Base-by-base conservation (phyloP, 2,888 invertebrate species). In the Stenichneumon culpator region DNA sequence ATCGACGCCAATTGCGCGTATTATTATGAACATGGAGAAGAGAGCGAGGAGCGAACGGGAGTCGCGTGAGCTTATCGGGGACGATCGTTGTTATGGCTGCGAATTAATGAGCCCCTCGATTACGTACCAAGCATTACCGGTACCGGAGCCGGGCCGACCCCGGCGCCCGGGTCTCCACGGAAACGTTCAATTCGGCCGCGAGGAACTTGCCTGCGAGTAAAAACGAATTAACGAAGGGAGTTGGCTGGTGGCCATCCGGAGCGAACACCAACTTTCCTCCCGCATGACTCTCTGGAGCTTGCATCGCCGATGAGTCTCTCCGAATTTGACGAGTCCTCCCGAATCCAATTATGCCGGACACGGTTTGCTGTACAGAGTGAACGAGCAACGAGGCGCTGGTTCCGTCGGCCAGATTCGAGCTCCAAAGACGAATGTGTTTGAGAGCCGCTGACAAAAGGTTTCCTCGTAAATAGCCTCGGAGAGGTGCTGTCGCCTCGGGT, bases 381-480 rank as follows among this genome's bases (percentile, higher is more conserved):
- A 50, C 16, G 47, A 47, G 47, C 11, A 14, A 11, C 14, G 50
- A 50, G 14, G 5, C 22, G 14, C 28, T 60, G 1, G 14, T 28
- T 28, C 28, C 28, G 16, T 25, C 60, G 16, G 1, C 5, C 5
- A 16, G 32, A 32, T 32, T 3, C 1, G 7, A 28, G 16, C 36
- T 54, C 19, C 14, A 19, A 5, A 9, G 32, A 39, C n/a, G 32
- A 73, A 36, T 44, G 44, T 6, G 39, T 60, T 69, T 63, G 75
- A 74, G 69, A 77, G n/a, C 44, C 77, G 65, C 82, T 77, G 82
- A 54, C 54, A 70, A 54, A 57, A 82, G 22, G 65, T 70, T 75
- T 63, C 69, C 69, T 50, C 44, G 77, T 67, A 72, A 82, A 77
- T 82, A 54, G 77, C 75, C 22, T 57, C 47, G 22, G 82, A 75